Evolutionary conservation across 2,113 vertebrate genomes (phyloP), one percentile per base, ranked within the genome.

Genomic region (Forbesichthys agassizii): DNA sequence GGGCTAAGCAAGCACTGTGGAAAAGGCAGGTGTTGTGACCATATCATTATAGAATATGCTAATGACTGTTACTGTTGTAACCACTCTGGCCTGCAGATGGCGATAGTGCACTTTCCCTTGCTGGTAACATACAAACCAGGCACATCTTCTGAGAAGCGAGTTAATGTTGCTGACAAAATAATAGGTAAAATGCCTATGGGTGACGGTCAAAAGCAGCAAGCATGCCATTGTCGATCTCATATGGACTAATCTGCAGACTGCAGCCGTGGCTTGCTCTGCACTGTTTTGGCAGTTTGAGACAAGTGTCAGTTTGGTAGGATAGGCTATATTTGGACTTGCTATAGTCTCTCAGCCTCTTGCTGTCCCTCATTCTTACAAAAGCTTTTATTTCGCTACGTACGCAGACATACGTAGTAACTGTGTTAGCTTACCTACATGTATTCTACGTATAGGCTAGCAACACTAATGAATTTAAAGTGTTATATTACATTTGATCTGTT

Each of bases 51-150:
- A 27, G 27, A 27, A 27, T 27, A 27, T 27, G 27, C 27, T 27
- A 27, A 27, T 3, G 27, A 27, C 27, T 27, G 27, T 16, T 16
- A 1, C 33, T 81, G 87, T 11, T 5, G n/a, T 84, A 73, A 47
- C 56, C 9, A 0, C 57, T 75, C 33, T 12, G 64, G 48, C 80
- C 89, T 69, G 65, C 78, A 91, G 90, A 90, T 89, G 90, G 90
- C 68, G 83, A 72, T 84, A 77, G 80, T 82, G 89, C 78, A 74
- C 88, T 88, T 84, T 64, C 59, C 57, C 67, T 47, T 9, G 4
- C 7, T 18, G 3, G 16, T 13, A 55, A 33, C 5, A 3, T 16
- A 27, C 46, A 55, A 36, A 33, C 18, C 59, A 59, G 6, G 13
- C 48, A 56, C 62, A 49, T 36, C 48, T 61, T 20, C 42, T 48